A percentile compares a stretch with the other conserved stretches of the same genome.
These are phyloP conservation scores for Thalassoma bifasciatum DNA, from an alignment of 2,113 vertebrate species.

Conservation along the genomic window DNA sequence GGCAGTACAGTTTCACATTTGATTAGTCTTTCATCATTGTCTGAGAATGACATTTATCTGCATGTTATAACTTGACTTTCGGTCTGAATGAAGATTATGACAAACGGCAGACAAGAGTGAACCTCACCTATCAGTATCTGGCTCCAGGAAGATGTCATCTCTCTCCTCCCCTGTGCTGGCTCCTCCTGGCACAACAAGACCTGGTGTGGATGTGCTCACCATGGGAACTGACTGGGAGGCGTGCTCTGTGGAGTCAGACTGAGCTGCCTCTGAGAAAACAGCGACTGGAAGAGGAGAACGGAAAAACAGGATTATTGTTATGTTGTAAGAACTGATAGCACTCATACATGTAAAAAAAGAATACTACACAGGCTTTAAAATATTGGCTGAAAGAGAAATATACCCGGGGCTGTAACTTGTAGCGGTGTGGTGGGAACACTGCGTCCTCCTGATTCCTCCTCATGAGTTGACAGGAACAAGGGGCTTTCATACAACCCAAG, in stretches of 20 bases:
- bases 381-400: not conserved
- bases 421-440: slow-evolving; percentile 93
- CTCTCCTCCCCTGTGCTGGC: slow-evolving; percentile 86
- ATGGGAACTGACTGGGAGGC: slow-evolving; percentile 95
- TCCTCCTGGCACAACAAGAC: slow-evolving; percentile 84
- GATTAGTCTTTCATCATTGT: not conserved
- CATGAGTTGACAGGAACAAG: slow-evolving; percentile 87
- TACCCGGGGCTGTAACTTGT: slow-evolving; percentile 90
- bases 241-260: slow-evolving; percentile 88
- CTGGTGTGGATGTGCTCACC: slow-evolving; percentile 92
- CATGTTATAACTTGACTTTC: not conserved
- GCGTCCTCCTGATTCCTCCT: slow-evolving; percentile 93
- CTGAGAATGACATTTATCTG: not conserved
- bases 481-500: slow-evolving; percentile 95
- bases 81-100: not conserved
- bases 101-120: not conserved
- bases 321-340: fast-evolving
- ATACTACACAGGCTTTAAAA: not conserved
- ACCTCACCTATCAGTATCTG: slow-evolving; percentile 91
- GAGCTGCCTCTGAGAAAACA: slow-evolving; percentile 87
- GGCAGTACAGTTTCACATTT: not conserved
- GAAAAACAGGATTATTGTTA: not conserved
- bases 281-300: slow-evolving; percentile 75
- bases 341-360: not conserved
- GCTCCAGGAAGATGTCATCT: slow-evolving; percentile 91